These are phyloP conservation scores for Fulica atra DNA, from an alignment of 2,113 vertebrate species.

Conservation along the genomic window DNA sequence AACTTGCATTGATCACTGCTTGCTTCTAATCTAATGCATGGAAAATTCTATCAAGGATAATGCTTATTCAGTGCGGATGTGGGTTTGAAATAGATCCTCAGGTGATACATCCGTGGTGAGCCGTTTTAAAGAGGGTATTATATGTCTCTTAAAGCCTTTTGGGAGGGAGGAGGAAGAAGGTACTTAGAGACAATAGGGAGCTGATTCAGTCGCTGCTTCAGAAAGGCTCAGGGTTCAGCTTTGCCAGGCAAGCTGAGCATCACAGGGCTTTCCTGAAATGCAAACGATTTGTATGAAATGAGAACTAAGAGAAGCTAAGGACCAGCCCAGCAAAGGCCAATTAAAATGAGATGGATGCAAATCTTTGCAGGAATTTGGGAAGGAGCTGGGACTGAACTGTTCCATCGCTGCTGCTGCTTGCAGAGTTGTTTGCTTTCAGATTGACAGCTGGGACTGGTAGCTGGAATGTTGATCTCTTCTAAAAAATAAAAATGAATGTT, in stretches of 20 bases:
- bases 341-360: background rate
- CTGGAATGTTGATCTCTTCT: background rate
- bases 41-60: background rate
- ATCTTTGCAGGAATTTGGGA: background rate
- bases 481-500: background rate
- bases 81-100: background rate
- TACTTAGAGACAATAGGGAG: background rate
- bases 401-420: background rate
- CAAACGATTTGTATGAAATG: background rate
- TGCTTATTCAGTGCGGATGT: background rate
- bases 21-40: background rate
- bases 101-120: background rate
- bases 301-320: background rate
- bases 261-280: background rate
- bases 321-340: background rate
- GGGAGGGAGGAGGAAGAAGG: background rate
- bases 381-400: background rate
- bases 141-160: background rate
- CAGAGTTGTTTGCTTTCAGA: background rate
- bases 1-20: background rate
- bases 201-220: background rate
- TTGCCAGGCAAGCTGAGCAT: background rate
- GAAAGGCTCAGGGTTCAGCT: background rate
- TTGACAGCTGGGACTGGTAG: background rate
- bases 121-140: background rate